Evolutionary conservation across 2,797 vertebrate species (phyloP).

Genomic region (Sebastes matsubarae): DNA sequence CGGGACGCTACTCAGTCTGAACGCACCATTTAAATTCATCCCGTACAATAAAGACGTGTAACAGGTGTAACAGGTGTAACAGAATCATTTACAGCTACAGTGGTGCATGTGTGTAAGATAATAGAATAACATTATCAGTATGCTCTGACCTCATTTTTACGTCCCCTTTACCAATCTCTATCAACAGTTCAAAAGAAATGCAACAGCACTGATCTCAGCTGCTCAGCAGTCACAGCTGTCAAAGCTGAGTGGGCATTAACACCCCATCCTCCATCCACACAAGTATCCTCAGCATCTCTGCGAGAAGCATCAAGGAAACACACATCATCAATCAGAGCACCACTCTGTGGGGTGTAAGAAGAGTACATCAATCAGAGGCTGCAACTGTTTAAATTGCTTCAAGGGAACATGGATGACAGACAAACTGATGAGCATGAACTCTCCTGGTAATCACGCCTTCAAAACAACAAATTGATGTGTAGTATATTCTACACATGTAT

Average conservation of each 20-base stretch:
- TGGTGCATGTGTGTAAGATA: background rate
- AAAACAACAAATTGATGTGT: conserved; percentile 24
- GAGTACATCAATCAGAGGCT: conserved; percentile 40
- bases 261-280: background rate
- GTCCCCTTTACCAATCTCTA: background rate
- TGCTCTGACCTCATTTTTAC: background rate
- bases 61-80: background rate
- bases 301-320: conserved; percentile 17
- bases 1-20: background rate
- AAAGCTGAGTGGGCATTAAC: background rate
- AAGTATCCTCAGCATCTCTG: conserved; percentile 6
- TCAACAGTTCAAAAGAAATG: background rate
- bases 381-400: conserved; percentile 5
- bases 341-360: conserved; percentile 13
- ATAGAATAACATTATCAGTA: no score
- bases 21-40: background rate
- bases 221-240: background rate
- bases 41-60: background rate
- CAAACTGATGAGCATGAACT: conserved; percentile 26
- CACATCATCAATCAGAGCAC: conserved; percentile 38
- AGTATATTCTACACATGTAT: background rate
- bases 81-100: background rate
- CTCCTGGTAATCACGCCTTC: conserved; percentile 12
- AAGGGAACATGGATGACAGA: conserved; percentile 30
- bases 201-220: background rate